Conservation (phyloP, 1,140 invertebrate genomes). For the Tribolium castaneum region DNA sequence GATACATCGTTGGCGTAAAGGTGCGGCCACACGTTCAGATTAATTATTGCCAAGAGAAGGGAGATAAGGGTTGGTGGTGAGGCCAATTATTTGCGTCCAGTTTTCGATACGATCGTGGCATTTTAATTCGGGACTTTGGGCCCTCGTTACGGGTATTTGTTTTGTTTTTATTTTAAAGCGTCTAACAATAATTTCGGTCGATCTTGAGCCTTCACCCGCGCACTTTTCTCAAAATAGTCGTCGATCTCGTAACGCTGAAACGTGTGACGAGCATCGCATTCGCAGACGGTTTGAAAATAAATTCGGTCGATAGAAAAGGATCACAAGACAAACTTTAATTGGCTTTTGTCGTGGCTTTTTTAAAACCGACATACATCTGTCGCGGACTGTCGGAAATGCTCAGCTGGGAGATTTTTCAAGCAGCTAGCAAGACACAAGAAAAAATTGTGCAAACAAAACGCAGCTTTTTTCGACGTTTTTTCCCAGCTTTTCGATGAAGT, state of each 20-base stretch:
- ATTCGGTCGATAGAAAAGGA: background rate
- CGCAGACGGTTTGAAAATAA: slow-evolving; percentile 45
- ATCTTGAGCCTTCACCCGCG: background rate
- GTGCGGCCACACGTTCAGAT: slow-evolving; percentile 20
- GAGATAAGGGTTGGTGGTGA: slow-evolving; percentile 12
- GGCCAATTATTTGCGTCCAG: background rate
- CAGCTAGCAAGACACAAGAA: background rate
- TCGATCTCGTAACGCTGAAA: background rate
- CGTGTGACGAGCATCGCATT: slow-evolving; percentile 22
- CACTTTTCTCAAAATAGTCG: slow-evolving; percentile 16
- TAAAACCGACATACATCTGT: slow-evolving; percentile 3
- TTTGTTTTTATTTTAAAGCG: background rate
- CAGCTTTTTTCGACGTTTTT: background rate
- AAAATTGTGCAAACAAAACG: background rate
- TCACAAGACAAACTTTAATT: background rate
- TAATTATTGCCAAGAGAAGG: background rate
- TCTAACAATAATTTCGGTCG: no score
- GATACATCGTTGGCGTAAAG: background rate
- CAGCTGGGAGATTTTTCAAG: slow-evolving; percentile 2
- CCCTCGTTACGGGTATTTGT: background rate
- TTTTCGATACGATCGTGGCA: background rate
- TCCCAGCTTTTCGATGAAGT: background rate
- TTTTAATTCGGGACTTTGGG: background rate
- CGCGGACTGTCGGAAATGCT: background rate
- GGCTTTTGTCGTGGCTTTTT: slow-evolving; percentile 15